phyloP scores from a whole-genome alignment of 2,888 invertebrate genomes.

The Apodemia arnacis region DNA sequence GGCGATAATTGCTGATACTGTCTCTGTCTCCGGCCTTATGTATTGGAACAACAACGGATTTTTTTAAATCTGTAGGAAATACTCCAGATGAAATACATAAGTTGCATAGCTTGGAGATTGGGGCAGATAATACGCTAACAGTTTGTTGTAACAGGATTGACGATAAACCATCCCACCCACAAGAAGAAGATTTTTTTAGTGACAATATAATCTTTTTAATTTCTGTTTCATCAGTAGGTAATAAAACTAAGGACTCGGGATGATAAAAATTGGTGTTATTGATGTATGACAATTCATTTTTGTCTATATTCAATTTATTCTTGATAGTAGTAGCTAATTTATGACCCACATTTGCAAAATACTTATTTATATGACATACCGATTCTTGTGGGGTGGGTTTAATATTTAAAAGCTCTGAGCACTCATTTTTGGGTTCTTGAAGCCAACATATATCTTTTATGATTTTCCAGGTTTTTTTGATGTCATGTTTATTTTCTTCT shows the following conservation, averaged over 20 bases:
- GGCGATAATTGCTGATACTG: conserved; percentile 18
- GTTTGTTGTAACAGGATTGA: too few relatives aligned
- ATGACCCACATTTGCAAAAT: background rate
- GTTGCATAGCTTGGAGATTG: too few relatives aligned
- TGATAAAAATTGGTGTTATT: too few relatives aligned
- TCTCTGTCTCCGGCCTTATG: conserved; percentile 7
- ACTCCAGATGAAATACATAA: background rate
- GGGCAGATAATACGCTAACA: too few relatives aligned
- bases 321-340: background rate
- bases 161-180: too few relatives aligned
- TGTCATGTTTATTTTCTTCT: background rate
- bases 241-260: too few relatives aligned
- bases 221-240: too few relatives aligned
- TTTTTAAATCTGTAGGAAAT: conserved; percentile 20
- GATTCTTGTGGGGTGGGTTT: background rate
- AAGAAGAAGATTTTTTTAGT: too few relatives aligned
- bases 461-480: background rate
- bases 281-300: too few relatives aligned
- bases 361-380: background rate
- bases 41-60: background rate
- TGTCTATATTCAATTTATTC: too few relatives aligned
- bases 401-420: background rate
- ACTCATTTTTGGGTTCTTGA: background rate
- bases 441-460: background rate
- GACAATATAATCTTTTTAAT: too few relatives aligned